A percentile compares a stretch with the other conserved stretches of the same genome.
phyloP scores from a whole-genome alignment of 2,888 invertebrate genomes.

The Drosophila robusta region DNA sequence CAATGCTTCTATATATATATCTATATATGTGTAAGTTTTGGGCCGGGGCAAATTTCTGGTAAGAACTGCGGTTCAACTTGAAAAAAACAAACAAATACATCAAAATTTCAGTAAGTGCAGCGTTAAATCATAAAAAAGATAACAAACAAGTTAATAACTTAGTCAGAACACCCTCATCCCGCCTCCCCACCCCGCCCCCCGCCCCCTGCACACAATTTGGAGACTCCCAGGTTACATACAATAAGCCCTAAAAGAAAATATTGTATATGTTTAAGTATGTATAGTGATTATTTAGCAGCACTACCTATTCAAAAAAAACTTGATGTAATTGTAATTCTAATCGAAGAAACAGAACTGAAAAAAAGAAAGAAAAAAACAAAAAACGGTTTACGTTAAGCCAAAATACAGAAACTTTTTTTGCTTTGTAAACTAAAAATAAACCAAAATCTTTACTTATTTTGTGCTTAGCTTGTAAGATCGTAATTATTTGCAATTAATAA shows the following conservation, averaged over 20 bases:
- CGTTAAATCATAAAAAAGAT: not conserved
- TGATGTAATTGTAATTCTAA: slow-evolving; percentile 36
- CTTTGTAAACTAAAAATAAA: slow-evolving; percentile 20
- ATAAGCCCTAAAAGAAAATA: slow-evolving; percentile 30
- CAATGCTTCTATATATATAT: slow-evolving; percentile 11
- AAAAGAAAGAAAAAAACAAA: slow-evolving; percentile 21
- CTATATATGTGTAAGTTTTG: slow-evolving; percentile 18
- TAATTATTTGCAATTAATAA: slow-evolving; percentile 51
- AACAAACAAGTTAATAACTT: slow-evolving; percentile 15
- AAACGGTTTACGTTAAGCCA: slow-evolving; percentile 38
- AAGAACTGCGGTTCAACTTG: not conserved
- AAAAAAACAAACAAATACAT: slow-evolving; percentile 5
- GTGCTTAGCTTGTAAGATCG: slow-evolving; percentile 39
- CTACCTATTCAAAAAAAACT: slow-evolving; percentile 17
- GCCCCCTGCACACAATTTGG: not conserved
- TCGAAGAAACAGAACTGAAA: slow-evolving; percentile 58
- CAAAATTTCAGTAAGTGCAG: slow-evolving; percentile 23
- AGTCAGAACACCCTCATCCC: slow-evolving; percentile 14
- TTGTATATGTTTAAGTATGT: slow-evolving; percentile 44
- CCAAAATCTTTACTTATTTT: slow-evolving; percentile 33
- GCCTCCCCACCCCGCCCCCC: not conserved
- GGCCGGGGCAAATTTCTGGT: slow-evolving; percentile 29
- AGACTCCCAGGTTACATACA: slow-evolving; percentile 11
- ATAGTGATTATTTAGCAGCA: slow-evolving; percentile 40
- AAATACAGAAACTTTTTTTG: slow-evolving; percentile 26